phyloP scores from a whole-genome alignment of 2,888 invertebrate genomes.

The Desoria tigrina region DNA sequence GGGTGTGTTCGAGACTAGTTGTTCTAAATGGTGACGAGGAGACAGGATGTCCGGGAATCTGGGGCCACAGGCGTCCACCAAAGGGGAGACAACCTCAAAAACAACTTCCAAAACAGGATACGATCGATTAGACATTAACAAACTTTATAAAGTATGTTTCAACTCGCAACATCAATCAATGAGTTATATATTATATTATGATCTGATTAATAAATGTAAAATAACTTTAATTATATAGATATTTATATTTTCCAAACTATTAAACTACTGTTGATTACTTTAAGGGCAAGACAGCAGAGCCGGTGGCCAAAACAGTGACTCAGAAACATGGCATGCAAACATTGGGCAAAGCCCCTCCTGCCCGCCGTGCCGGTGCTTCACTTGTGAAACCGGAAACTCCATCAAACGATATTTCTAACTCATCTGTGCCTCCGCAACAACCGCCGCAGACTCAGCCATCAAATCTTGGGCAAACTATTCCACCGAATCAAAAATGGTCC shows the following conservation, averaged over 20 bases:
- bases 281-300: conserved; percentile 52
- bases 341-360: conserved; percentile 98
- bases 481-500: conserved; percentile 48
- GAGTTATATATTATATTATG: neutral
- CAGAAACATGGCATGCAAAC: conserved; percentile 98
- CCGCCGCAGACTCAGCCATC: conserved; percentile 22
- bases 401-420: conserved; percentile 35
- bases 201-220: conserved; percentile 1
- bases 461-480: conserved; percentile 36
- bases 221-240: conserved; percentile 1
- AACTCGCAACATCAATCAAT: neutral
- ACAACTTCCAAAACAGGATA: conserved; percentile 47
- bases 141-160: conserved; percentile 49
- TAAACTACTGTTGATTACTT: no score
- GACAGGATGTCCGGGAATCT: conserved; percentile 53
- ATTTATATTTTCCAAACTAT: conserved; percentile 15
- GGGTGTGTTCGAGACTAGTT: conserved; percentile 44
- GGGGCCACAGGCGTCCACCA: conserved; percentile 51
- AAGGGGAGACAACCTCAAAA: conserved; percentile 51
- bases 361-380: conserved; percentile 75
- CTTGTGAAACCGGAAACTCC: conserved; percentile 46
- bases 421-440: conserved; percentile 39
- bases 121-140: conserved; percentile 53
- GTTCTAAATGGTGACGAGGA: conserved; percentile 53
- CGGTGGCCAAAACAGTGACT: conserved; percentile 50